These are phyloP conservation scores for Ateles fusciceps DNA, from an alignment of 2,797 vertebrate genomes.

Conservation along the genomic window DNA sequence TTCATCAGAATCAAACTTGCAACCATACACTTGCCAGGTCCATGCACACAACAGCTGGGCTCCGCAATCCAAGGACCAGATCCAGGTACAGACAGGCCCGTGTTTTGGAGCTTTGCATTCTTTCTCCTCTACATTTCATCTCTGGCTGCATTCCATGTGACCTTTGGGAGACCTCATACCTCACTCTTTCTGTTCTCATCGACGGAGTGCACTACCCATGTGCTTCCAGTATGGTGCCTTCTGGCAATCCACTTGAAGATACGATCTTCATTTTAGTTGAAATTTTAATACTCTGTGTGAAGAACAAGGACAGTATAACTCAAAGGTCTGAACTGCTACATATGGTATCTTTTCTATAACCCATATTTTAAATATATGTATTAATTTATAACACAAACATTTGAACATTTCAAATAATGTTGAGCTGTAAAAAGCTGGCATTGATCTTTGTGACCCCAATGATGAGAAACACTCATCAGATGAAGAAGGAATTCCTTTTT, in stretches of 20 bases:
- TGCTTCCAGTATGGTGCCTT: background rate
- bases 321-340: background rate
- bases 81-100: fast-evolving
- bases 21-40: background rate
- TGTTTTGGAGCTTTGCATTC: background rate
- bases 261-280: background rate
- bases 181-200: background rate
- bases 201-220: fast-evolving
- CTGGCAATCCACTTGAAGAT: background rate
- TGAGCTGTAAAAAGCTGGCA: background rate
- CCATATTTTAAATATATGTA: background rate
- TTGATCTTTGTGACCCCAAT: background rate
- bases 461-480: background rate
- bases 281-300: background rate
- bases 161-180: background rate
- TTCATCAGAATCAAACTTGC: background rate
- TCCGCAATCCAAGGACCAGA: background rate
- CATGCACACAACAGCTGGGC: too few species aligned
- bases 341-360: background rate
- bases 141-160: background rate
- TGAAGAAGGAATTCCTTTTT: background rate
- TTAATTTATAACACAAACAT: background rate
- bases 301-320: background rate
- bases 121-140: background rate
- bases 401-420: background rate